Base-by-base conservation (phyloP, 2,113 vertebrate species). In the Sus scrofa region DNA sequence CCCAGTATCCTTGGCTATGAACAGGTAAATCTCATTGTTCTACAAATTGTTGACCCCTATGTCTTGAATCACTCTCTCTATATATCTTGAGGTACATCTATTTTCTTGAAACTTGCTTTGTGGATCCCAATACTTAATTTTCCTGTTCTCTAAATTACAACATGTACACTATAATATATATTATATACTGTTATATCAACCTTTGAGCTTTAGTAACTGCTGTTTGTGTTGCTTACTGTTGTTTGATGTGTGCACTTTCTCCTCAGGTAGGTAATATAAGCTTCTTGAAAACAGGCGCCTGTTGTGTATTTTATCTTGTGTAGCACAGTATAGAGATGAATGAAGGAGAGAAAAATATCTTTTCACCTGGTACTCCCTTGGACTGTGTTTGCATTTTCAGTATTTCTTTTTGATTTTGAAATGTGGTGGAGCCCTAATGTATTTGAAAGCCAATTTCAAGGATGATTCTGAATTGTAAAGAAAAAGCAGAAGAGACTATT, bases 401-500 rank as follows among this genome's bases (percentile, higher is more conserved):
- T 78, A 67, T 94, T 77, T 93, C 16, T 6, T 14, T 93, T 91
- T 88, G 65, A 94, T 96, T 30, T 79, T n/a, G 24, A 93, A 93
- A 91, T 86, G 30, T 83, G n/a, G 11, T 62, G 63, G n/a, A 89
- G 34, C 15, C 27, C 56, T 67, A 27, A 68, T 68, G 15, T 74
- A 65, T 82, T 63, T 82, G 93, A 89, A 83, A 83, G 39, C 44
- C 20, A 95, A 89, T 93, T 82, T 70, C 62, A 73, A 93, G 73
- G 62, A 85, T 95, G 90, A 95, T 82, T 94, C 56, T 82, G 87
- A 93, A 94, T 52, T 70, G 2, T 87, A 96, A 60, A 89, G 52
- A 90, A 88, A 96, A 89, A 92, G n/a, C 39, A 88, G 54, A 84
- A 96, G 93, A 83, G 54, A 81, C 3, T 62, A 91, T 96, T 96